phyloP scores from a whole-genome alignment of 2,113 vertebrate species.

The Tragelaphus scriptus region DNA sequence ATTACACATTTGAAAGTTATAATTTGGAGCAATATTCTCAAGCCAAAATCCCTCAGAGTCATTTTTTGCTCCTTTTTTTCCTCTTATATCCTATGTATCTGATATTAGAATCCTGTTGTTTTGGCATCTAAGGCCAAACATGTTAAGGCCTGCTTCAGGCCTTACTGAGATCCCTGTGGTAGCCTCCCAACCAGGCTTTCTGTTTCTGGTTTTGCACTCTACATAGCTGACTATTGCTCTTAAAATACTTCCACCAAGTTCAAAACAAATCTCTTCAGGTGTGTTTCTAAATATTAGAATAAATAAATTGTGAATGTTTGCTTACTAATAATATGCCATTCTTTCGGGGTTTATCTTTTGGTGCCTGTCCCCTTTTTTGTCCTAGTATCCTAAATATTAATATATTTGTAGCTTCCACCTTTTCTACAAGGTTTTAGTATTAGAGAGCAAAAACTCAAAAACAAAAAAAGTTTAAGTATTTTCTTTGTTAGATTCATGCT shows the following conservation, averaged over 20 bases:
- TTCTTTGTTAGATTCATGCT: neutral
- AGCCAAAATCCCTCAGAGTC: neutral
- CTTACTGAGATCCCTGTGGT: neutral
- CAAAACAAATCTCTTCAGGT: neutral
- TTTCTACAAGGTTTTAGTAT: neutral
- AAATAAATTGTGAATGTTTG: neutral
- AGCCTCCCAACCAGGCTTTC: neutral
- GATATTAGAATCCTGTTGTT: neutral
- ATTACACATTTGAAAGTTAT: constrained; percentile 1
- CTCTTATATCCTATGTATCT: neutral
- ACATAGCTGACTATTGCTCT: neutral
- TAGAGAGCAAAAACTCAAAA: neutral
- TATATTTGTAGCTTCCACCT: neutral
- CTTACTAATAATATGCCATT: neutral
- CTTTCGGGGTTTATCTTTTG: neutral
- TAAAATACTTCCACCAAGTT: neutral
- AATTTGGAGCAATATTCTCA: neutral
- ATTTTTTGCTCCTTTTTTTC: neutral
- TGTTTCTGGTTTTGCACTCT: neutral
- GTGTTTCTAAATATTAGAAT: neutral
- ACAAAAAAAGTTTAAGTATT: neutral
- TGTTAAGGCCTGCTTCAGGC: neutral
- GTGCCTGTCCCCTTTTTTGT: neutral
- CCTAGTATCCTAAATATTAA: neutral
- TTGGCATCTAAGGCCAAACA: neutral